A percentile compares a stretch with the other conserved stretches of the same genome.
phyloP scores from a whole-genome alignment of 2,888 invertebrate genomes.

The Adelognathus sp. region DNA sequence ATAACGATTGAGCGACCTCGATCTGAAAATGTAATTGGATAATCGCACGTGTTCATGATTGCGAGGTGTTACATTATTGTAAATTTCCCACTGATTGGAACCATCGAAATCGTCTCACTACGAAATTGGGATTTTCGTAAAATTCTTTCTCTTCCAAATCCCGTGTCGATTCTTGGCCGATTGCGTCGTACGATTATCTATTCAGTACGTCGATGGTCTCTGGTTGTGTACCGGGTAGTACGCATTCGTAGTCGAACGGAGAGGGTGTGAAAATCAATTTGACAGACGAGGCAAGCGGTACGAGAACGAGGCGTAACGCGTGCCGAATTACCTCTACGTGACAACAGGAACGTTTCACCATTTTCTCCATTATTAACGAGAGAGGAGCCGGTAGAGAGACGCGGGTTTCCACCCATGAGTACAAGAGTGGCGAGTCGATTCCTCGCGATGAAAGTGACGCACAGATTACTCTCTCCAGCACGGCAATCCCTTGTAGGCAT shows the following conservation, averaged over 20 bases:
- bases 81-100: not conserved
- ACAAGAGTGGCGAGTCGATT: slow-evolving; percentile 60
- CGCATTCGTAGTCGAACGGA: slow-evolving; percentile 25
- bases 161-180: not conserved
- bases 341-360: slow-evolving; percentile 79
- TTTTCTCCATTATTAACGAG: slow-evolving; percentile 80
- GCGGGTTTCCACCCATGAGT: slow-evolving; percentile 55
- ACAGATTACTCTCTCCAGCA: slow-evolving; percentile 19
- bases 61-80: too few species aligned
- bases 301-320: slow-evolving; percentile 76
- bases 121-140: not conserved
- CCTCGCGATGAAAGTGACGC: slow-evolving; percentile 67
- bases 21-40: too few species aligned
- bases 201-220: not conserved
- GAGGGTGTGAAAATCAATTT: slow-evolving; percentile 79
- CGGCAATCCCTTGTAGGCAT: not conserved
- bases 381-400: slow-evolving; percentile 69
- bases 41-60: too few species aligned
- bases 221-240: not conserved
- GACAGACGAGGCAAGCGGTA: slow-evolving; percentile 69
- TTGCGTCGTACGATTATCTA: not conserved
- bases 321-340: slow-evolving; percentile 81
- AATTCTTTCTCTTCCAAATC: not conserved
- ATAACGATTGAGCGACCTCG: too few species aligned
- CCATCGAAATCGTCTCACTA: not conserved